These are phyloP conservation scores for Manis pentadactyla DNA, from an alignment of 2,797 vertebrate genomes.

Conservation along the genomic window DNA sequence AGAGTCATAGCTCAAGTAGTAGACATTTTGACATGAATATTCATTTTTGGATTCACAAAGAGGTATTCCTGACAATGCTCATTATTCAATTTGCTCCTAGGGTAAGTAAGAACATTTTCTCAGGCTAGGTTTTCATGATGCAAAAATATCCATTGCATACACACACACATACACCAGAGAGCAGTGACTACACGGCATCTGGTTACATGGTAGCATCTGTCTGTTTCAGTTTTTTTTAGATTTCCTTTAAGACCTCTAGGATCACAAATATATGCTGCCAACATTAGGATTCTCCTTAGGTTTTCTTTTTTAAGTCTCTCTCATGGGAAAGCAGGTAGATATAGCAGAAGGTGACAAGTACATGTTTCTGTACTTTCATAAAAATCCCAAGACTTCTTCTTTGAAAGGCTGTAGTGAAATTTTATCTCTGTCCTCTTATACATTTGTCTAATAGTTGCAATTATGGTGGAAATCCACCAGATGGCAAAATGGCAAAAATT, in stretches of 20 bases:
- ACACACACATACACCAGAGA: neutral
- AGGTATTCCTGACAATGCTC: neutral
- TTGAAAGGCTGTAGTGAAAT: neutral
- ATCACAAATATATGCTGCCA: neutral
- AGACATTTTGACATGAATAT: constrained; percentile 30
- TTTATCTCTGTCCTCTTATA: neutral
- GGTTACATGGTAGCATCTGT: neutral
- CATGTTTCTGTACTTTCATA: neutral
- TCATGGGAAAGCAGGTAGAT: neutral
- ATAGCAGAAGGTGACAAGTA: neutral
- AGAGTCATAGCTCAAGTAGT: neutral
- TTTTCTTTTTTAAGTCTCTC: neutral
- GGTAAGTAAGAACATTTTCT: neutral
- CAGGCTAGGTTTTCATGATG: neutral
- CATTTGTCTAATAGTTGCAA: constrained; percentile 24
- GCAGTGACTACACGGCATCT: neutral
- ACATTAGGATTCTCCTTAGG: neutral
- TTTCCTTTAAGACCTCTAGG: neutral
- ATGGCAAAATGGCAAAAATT: constrained; percentile 60
- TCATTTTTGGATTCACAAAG: neutral
- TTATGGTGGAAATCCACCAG: constrained; percentile 58
- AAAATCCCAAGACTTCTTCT: neutral
- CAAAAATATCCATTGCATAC: neutral
- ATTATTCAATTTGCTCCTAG: neutral
- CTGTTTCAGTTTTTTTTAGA: neutral